phyloP scores from a whole-genome alignment of 2,797 vertebrate genomes.

The Uromys caudimaculatus region DNA sequence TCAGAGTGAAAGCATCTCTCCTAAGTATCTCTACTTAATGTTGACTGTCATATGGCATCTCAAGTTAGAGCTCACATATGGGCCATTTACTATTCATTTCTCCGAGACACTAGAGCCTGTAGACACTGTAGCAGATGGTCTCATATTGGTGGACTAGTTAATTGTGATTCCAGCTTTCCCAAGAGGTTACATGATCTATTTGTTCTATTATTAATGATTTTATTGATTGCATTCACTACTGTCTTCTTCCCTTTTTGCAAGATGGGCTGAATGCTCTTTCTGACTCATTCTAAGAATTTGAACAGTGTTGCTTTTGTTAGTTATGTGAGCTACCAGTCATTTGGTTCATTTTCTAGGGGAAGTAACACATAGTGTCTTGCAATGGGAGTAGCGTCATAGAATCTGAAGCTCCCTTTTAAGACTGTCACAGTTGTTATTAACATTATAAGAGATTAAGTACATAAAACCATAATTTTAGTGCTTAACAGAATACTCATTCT shows the following conservation, averaged over 20 bases:
- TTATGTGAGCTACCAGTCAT: not conserved
- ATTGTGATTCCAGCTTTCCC: not conserved
- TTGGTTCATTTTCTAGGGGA: not conserved
- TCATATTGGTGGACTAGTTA: not conserved
- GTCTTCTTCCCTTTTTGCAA: not conserved
- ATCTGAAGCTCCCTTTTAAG: not conserved
- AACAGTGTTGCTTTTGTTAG: not conserved
- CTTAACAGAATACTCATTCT: not conserved
- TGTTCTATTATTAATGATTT: not conserved
- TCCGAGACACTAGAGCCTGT: not conserved
- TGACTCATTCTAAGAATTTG: conserved; percentile 36
- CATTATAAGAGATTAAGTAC: not conserved
- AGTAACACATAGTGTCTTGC: not conserved
- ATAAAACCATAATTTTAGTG: conserved; percentile 6
- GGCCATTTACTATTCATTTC: not conserved
- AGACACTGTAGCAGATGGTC: not conserved
- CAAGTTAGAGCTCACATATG: not conserved
- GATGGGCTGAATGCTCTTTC: not conserved
- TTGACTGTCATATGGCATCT: not conserved
- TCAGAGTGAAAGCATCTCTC: not conserved
- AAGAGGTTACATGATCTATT: not conserved
- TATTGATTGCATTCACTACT: not conserved
- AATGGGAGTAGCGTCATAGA: not conserved
- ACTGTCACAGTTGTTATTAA: conserved; percentile 9
- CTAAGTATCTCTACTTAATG: not conserved